Base-by-base conservation (phyloP, 2,113 vertebrate species). In the Scopus umbretta region DNA sequence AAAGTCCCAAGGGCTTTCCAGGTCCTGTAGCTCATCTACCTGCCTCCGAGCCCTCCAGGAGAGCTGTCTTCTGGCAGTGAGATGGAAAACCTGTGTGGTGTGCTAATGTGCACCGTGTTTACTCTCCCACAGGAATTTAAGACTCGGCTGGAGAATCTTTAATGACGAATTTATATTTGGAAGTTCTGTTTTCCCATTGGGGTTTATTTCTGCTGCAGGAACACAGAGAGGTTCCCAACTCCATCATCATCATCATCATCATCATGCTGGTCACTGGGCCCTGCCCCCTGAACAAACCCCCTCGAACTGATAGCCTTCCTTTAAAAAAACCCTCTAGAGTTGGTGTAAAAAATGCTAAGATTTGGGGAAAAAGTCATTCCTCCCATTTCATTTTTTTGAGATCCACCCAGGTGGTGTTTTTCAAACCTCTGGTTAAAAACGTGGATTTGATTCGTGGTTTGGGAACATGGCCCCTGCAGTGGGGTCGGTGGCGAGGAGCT, bases 181-280 rank as follows among this genome's bases (percentile, higher is more conserved):
- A 74, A 72, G 19, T 47, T 34, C 49, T 45, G 45, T 25, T 84
- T 73, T 84, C 67, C 47, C 53, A 16, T 9, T 2, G 0, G 49
- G 23, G 11, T 71, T 84, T 67, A 15, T 40, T 68, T 45, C 70
- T 62, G 53, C 61, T 17, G 22, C 29, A 36, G 61, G 42, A 80
- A 7, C 45, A 62, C 38, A 10, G 29, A 11, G 16, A 47, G 18
- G 55, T 56, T 70, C 70, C 52, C 63, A 13, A 5, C 63, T 38
- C 40, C 63, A 20, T 38, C 52, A 15, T 58, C 38, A 4, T n/a
- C 14, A 8, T 0, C 63, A 20, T 38, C 52, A 15, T 58, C 38
- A 4, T n/a, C 14, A 8, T 0, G 0, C 34, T 23, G 56, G 38
- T 20, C 43, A 6, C 7, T 7, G n/a, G 19, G 43, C 25, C 25